phyloP scores from a whole-genome alignment of 2,113 vertebrate genomes.

The Labrus mixtus region DNA sequence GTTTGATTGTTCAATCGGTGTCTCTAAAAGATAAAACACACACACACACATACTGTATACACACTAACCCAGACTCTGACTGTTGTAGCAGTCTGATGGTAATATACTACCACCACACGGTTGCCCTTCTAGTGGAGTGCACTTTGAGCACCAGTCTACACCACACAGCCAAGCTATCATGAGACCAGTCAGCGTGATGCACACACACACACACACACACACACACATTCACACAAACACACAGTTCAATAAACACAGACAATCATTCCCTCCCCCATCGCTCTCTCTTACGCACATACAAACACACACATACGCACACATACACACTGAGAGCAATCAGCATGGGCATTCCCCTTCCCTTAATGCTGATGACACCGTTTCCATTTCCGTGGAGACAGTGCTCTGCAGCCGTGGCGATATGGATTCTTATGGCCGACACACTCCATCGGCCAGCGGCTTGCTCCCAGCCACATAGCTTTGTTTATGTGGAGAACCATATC shows the following conservation, averaged over 20 bases:
- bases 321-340: conserved; percentile 48
- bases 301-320: neutral
- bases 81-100: conserved; percentile 49
- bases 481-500: conserved; percentile 81
- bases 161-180: conserved; percentile 66
- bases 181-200: conserved; percentile 65
- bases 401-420: conserved; percentile 71
- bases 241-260: conserved; percentile 71
- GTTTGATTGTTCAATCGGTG: neutral
- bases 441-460: conserved; percentile 74
- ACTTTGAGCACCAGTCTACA: conserved; percentile 76
- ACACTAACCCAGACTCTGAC: conserved; percentile 23
- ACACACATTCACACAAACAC: conserved; percentile 56
- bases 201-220: conserved; percentile 55
- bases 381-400: conserved; percentile 68
- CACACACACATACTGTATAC: conserved; percentile 26
- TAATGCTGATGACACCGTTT: conserved; percentile 78
- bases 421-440: conserved; percentile 77
- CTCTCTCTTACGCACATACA: conserved; percentile 12
- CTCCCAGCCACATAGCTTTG: conserved; percentile 78
- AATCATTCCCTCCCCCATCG: conserved; percentile 59
- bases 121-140: conserved; percentile 60
- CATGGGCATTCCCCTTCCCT: conserved; percentile 62
- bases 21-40: neutral
- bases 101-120: conserved; percentile 42